A percentile compares a stretch with the other conserved stretches of the same genome.
These are phyloP conservation scores for Lepidocyrtoides sp. DNA, from an alignment of 2,888 invertebrate genomes.

Conservation along the genomic window DNA sequence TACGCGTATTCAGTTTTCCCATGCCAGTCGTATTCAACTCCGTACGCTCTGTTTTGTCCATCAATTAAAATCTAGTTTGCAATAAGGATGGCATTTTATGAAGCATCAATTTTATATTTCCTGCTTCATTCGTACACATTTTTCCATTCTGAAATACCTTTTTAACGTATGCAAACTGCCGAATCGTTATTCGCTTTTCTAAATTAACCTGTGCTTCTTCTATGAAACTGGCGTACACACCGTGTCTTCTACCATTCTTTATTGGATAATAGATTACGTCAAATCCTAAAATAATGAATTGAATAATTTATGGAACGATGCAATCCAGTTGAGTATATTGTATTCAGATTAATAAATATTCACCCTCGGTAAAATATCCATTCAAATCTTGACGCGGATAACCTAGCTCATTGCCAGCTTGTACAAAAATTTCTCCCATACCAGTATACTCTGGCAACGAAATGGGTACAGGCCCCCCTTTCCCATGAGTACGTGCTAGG, in stretches of 20 bases:
- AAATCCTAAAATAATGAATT: no score
- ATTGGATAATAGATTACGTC: conserved; percentile 82
- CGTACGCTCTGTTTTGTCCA: conserved; percentile 77
- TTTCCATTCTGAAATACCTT: conserved; percentile 53
- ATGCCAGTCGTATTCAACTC: conserved; percentile 81
- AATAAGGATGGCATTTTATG: background rate
- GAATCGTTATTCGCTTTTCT: conserved; percentile 70
- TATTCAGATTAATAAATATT: background rate
- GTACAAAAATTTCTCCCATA: conserved; percentile 79
- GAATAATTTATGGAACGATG: conserved; percentile 6
- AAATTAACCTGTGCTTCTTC: conserved; percentile 69
- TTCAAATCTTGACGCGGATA: conserved; percentile 80
- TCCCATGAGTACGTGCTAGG: conserved; percentile 78
- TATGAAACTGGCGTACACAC: conserved; percentile 76
- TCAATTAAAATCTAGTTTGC: conserved; percentile 56
- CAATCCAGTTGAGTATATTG: background rate
- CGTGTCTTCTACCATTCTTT: conserved; percentile 77
- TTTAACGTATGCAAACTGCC: conserved; percentile 81
- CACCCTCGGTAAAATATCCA: conserved; percentile 81
- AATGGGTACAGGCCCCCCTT: conserved; percentile 75
- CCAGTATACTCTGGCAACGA: conserved; percentile 81
- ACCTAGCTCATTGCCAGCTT: conserved; percentile 77
- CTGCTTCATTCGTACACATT: background rate
- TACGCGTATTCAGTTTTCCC: conserved; percentile 75
- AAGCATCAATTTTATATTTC: background rate